Evolutionary conservation across 2,888 invertebrate genomes (phyloP), one percentile per base, ranked within the genome.

Genomic region (Ichneumon xanthorius): DNA sequence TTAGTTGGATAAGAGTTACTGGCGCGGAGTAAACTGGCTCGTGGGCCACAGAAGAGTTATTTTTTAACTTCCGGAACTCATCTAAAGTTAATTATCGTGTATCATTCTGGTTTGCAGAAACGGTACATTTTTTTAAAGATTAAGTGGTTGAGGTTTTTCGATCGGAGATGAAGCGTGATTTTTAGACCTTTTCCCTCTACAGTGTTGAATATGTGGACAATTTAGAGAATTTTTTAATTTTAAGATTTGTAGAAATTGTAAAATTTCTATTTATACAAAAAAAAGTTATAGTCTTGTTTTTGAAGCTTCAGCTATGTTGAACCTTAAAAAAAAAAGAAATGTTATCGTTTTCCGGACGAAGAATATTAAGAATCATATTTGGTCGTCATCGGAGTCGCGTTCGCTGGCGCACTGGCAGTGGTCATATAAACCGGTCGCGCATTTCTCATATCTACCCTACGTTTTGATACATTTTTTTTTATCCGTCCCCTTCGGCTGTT

Each of bases 361-460:
- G 65, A 75, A 78, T 48, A 63, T 76, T 58, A 61, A 81, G 67
- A 84, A 79, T 78, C 53, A 67, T 76, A 82, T 82, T 70, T 58
- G 79, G 53, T 73, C 71, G 73, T 71, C 71, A 55, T 55, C 80
- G 30, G 19, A 67, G 65, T 75, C 37, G 55, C 30, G 50, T 68
- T 61, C 68, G 82, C 71, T 40, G 55, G 63, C 19, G 61, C 19
- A 48, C 63, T 50, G 75, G 61, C 75, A 79, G 79, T 61, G 68
- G 90, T 90, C 90, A 91, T 92, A 82, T 86, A 87, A 84, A 92
- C 92, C 92, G 90, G 87, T 55, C 67, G 91, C 90, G 91, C 91
- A 92, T 93, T 93, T 93, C 92, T 92, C 93, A 91, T 93, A 93
- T 92, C 92, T 89, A 88, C 87, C 88, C 85, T 88, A 37, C 65